These are phyloP conservation scores for Meganola albula DNA, from an alignment of 2,888 invertebrate species.

Conservation along the genomic window DNA sequence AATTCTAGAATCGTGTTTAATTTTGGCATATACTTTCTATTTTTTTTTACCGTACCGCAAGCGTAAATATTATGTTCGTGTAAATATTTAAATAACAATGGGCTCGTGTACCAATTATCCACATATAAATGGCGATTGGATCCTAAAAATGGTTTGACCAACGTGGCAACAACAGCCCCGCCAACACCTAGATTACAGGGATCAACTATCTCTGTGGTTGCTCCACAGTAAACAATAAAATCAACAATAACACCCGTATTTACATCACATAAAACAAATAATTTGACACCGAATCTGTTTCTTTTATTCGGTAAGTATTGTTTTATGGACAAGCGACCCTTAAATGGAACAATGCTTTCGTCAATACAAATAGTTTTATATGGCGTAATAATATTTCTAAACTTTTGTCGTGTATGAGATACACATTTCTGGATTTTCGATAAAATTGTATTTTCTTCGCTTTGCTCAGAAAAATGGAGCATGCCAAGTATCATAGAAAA, in stretches of 20 bases:
- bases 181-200: constrained; percentile 12
- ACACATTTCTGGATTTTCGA: constrained; percentile 8
- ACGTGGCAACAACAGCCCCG: constrained; percentile 14
- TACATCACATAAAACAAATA: constrained; percentile 21
- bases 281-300: constrained; percentile 17
- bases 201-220: constrained; percentile 13
- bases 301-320: constrained; percentile 20
- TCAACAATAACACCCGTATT: constrained; percentile 17
- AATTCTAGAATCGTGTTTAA: too few species aligned
- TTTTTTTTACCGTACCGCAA: constrained; percentile 19
- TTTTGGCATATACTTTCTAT: constrained; percentile 16
- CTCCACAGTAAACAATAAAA: constrained; percentile 23
- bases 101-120: constrained; percentile 22
- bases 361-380: constrained; percentile 13
- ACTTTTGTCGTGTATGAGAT: constrained; percentile 10
- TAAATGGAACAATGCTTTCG: constrained; percentile 16
- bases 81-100: constrained; percentile 14
- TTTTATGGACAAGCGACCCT: constrained; percentile 13
- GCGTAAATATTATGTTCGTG: constrained; percentile 14
- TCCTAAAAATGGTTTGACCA: constrained; percentile 13
- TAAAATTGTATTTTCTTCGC: constrained; percentile 11
- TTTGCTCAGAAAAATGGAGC: constrained; percentile 13
- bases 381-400: constrained; percentile 8
- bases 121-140: constrained; percentile 16
- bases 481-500: constrained; percentile 16